Conservation (phyloP, 2,888 invertebrate genomes). For the Ochropacha duplaris region DNA sequence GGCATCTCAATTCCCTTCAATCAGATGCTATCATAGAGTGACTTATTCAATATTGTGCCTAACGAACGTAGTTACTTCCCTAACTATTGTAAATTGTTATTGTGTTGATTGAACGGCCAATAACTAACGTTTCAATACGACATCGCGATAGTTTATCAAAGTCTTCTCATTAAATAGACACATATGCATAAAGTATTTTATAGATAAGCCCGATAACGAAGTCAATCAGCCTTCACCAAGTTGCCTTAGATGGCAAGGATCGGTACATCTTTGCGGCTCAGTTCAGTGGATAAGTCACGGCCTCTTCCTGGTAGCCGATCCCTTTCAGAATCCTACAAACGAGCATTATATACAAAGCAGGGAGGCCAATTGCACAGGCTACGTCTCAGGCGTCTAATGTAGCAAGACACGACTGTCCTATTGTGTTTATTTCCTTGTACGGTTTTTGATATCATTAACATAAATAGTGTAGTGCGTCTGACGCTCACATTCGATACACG, state of each 20-base stretch:
- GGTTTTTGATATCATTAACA: slow-evolving; percentile 79
- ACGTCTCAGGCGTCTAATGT: slow-evolving; percentile 72
- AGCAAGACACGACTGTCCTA: slow-evolving; percentile 77
- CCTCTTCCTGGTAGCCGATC: slow-evolving; percentile 68
- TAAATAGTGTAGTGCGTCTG: slow-evolving; percentile 68
- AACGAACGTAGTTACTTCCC: slow-evolving; percentile 36
- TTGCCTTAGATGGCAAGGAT: slow-evolving; percentile 56
- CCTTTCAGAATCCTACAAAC: slow-evolving; percentile 74
- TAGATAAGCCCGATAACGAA: slow-evolving; percentile 59
- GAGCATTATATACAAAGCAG: slow-evolving; percentile 78
- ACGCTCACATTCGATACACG: slow-evolving; percentile 71
- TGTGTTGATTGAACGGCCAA: neutral
- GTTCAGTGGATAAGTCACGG: slow-evolving; percentile 68
- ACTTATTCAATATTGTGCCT: slow-evolving; percentile 45
- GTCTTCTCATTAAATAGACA: slow-evolving; percentile 40
- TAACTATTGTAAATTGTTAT: slow-evolving; percentile 22
- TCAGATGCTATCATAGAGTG: slow-evolving; percentile 39
- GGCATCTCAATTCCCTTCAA: slow-evolving; percentile 51
- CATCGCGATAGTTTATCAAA: slow-evolving; percentile 6
- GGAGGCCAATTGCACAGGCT: slow-evolving; percentile 70
- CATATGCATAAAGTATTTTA: slow-evolving; percentile 44
- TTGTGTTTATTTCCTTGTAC: slow-evolving; percentile 79
- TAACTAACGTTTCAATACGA: slow-evolving; percentile 4
- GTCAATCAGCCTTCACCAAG: slow-evolving; percentile 62
- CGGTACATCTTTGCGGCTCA: slow-evolving; percentile 62